phyloP scores from a whole-genome alignment of 2,888 invertebrate genomes.

The Amblyjoppa fuscipennis region DNA sequence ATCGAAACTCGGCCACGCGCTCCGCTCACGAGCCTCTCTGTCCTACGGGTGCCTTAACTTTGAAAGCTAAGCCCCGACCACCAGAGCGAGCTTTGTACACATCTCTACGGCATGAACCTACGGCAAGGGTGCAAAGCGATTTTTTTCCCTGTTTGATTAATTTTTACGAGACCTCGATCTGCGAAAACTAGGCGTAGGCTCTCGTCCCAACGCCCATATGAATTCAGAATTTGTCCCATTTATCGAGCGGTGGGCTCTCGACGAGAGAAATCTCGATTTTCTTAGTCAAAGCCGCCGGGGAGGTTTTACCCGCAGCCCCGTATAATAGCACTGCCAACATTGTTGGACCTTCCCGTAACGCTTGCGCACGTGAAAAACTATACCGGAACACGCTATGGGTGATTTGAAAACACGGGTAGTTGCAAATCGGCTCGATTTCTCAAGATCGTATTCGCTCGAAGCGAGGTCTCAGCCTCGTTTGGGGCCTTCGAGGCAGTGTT shows the following conservation, averaged over 20 bases:
- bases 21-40: constrained; percentile 14
- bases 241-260: constrained; percentile 37
- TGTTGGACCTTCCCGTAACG: background rate
- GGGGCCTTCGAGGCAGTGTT: constrained; percentile 35
- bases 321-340: background rate
- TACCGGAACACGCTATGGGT: constrained; percentile 50
- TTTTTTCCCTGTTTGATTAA: constrained; percentile 62
- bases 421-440: constrained; percentile 68
- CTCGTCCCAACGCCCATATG: constrained; percentile 58
- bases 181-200: constrained; percentile 13
- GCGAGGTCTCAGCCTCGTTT: constrained; percentile 1
- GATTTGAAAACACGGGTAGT: constrained; percentile 43
- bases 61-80: constrained; percentile 19
- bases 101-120: constrained; percentile 3
- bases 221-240: constrained; percentile 49
- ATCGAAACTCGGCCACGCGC: constrained; percentile 69
- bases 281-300: constrained; percentile 20
- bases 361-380: constrained; percentile 35
- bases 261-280: constrained; percentile 44
- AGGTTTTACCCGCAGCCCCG: constrained; percentile 19
- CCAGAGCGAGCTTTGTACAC: constrained; percentile 25
- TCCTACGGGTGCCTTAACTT: background rate
- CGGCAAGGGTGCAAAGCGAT: constrained; percentile 42
- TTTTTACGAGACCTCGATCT: constrained; percentile 50
- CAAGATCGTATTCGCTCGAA: constrained; percentile 43